Evolutionary conservation across 2,113 vertebrate genomes (phyloP), one percentile per base, ranked within the genome.

Genomic region (Andinoacara biseriatus): DNA sequence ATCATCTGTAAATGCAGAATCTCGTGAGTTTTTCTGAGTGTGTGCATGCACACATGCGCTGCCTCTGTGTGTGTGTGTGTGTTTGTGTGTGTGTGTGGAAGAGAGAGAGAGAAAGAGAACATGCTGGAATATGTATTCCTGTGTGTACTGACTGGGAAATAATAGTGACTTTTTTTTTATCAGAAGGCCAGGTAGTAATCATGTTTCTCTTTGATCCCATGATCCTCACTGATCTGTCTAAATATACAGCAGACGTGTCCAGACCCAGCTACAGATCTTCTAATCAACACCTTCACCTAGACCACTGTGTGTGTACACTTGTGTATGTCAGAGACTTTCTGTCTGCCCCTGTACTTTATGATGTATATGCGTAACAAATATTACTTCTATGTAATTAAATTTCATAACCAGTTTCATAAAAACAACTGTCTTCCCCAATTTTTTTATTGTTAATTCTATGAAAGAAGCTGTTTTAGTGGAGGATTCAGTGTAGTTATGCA

Each of bases 171-270:
- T 72, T 92, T 78, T 80, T 89, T 86, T 94, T 92, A 96, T 89
- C 89, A 90, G 90, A 92, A 82, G 87, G 78, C 76, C 86, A 96
- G 92, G 95, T 95, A 93, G 83, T 92, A 95, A 95, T 94, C 91
- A 93, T 85, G 93, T 91, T 90, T 54, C 84, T 89, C 96, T 96
- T 96, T 96, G 94, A 96, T 95, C 94, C 93, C 85, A 67, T 90
- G 62, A 94, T 93, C 93, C 92, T 78, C 74, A 87, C 90, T 93
- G 92, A 89, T 91, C 90, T 92, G 90, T 93, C 81, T 94, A 94
- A 95, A 94, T 95, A 93, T 91, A 92, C 92, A 92, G 86, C 85
- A 93, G 89, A 87, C 90, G 88, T 94, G 93, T 95, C 90, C 75
- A 88, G 91, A 91, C 93, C 86, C 84, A 58, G 88, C 58, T 87